Evolutionary conservation across 1,140 invertebrate genomes (phyloP), one percentile per base, ranked within the genome.

Genomic region (Scaptomyza graminum): DNA sequence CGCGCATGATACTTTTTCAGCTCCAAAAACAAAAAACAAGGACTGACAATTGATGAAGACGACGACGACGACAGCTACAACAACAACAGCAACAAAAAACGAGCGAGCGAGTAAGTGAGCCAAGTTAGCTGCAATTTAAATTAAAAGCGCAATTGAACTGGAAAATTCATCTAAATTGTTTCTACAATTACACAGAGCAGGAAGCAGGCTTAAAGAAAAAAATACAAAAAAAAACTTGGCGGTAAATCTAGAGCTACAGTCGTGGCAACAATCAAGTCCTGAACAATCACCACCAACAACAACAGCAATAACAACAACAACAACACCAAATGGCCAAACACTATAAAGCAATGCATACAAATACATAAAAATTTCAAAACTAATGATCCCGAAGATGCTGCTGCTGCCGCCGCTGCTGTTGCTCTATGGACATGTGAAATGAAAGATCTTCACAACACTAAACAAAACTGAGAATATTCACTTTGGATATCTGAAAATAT

Each of bases 71-170:
- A 57, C 65, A 63, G 43, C 43, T 15, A 57, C 51, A 52, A 59
- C 43, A 61, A 55, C 46, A 44, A 47, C n/a, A 12, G 25, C 18
- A 50, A n/a, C n/a, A n/a, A n/a, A n/a, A n/a, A n/a, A n/a, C n/a
- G n/a, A n/a, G 55, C 57, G 39, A 50, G 37, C 37, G 37, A 12
- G 37, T 12, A 46, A 49, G 13, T 31, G 43, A 49, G 46, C 52
- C 55, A 68, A 79, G 59, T 63, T 57, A 37, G 61, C 60, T 76
- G 81, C 74, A 87, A 88, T 87, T 87, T 88, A 88, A 87, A 88
- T 88, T 88, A 88, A 88, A 88, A 89, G 79, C 84, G 83, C 83
- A 88, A 88, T 88, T 88, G 79, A 88, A 88, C 76, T 88, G 84
- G 83, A 88, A 88, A 88, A 88, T 89, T 88, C 79, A 84, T 73